Conservation (phyloP, 2,113 vertebrate genomes). For the Takifugu bimaculatus region DNA sequence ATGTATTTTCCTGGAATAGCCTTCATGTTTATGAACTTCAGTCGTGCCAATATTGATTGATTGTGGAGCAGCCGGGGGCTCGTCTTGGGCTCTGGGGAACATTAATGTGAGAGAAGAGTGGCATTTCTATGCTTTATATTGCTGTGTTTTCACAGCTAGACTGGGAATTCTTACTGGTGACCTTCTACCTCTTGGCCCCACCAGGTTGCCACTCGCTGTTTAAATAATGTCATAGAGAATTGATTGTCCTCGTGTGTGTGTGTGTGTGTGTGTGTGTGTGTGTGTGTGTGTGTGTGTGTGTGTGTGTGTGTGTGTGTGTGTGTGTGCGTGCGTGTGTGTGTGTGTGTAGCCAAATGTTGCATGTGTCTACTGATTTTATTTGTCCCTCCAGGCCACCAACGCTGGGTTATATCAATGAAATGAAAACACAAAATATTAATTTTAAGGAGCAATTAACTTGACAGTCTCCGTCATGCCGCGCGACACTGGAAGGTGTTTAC, state of each 20-base stretch:
- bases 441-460: too few relatives aligned
- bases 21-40: not conserved
- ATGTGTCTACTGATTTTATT: too few relatives aligned
- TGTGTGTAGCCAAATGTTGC: not conserved
- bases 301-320: too few relatives aligned
- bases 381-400: too few relatives aligned
- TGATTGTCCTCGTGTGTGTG: conserved; percentile 16
- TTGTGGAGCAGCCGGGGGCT: conserved; percentile 7
- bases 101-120: conserved; percentile 15
- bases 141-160: conserved; percentile 15
- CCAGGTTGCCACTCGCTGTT: conserved; percentile 30
- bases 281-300: not conserved
- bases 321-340: not conserved
- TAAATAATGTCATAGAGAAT: conserved; percentile 30
- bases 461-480: too few relatives aligned
- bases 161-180: conserved; percentile 31
- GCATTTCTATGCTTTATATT: conserved; percentile 23
- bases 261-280: not conserved
- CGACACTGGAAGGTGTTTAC: too few relatives aligned
- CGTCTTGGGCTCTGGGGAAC: conserved; percentile 10
- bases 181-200: conserved; percentile 27
- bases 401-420: too few relatives aligned
- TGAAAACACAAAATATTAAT: too few relatives aligned
- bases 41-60: conserved; percentile 6
- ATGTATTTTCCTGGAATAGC: too few relatives aligned